These are phyloP conservation scores for Astropecten irregularis DNA, from an alignment of 53 echinoderm and acorn worm genomes.

Conservation along the genomic window DNA sequence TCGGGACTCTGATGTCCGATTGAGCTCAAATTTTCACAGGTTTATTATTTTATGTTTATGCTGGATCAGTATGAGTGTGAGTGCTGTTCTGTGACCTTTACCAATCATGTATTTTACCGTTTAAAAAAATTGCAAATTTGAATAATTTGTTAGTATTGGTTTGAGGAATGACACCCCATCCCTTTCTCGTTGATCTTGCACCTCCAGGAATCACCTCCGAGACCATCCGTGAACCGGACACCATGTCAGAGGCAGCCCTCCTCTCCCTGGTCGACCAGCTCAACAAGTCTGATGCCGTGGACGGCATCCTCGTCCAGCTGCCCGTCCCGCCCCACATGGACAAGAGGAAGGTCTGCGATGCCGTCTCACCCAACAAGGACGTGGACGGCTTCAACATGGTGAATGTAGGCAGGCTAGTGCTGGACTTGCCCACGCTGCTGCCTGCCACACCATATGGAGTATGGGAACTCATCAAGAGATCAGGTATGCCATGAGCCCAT, in stretches of 20 bases:
- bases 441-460: constrained; percentile 91
- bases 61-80: too few relatives aligned
- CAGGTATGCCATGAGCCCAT: constrained; percentile 56
- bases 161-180: too few relatives aligned
- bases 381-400: constrained; percentile 89
- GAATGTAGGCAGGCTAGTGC: constrained; percentile 80
- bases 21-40: too few relatives aligned
- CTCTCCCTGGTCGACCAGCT: constrained; percentile 65
- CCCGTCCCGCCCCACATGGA: constrained; percentile 85
- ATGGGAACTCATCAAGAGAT: constrained; percentile 79
- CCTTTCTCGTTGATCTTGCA: neutral
- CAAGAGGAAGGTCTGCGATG: constrained; percentile 83
- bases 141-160: too few relatives aligned
- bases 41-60: too few relatives aligned
- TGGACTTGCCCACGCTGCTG: constrained; percentile 79
- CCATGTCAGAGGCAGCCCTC: constrained; percentile 74
- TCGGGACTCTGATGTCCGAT: too few relatives aligned
- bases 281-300: constrained; percentile 74
- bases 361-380: constrained; percentile 79
- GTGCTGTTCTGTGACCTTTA: too few relatives aligned
- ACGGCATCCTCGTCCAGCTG: constrained; percentile 85
- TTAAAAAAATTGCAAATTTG: too few relatives aligned
- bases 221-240: constrained; percentile 68
- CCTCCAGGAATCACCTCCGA: constrained; percentile 87
- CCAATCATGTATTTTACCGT: too few relatives aligned